Evolutionary conservation across 1,140 invertebrate species (phyloP).

Genomic region (Lethocerus indicus): DNA sequence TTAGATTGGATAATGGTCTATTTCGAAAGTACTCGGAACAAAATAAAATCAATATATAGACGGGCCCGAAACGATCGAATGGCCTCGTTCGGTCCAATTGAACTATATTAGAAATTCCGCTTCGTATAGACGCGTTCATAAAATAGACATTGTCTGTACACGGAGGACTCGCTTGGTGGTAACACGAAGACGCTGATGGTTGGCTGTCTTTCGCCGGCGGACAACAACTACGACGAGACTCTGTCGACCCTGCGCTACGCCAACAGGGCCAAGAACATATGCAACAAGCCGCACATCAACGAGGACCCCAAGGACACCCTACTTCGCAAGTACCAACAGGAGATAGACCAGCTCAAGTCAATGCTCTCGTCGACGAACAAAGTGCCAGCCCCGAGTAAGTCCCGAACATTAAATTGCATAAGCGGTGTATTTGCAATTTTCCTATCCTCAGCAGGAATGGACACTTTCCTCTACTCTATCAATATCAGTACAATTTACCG

Average conservation of each 20-base stretch:
- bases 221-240: constrained; percentile 82
- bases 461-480: no score
- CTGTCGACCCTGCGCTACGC: constrained; percentile 75
- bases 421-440: not conserved
- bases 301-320: constrained; percentile 89
- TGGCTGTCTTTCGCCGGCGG: constrained; percentile 76
- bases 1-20: no score
- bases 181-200: constrained; percentile 92
- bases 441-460: not conserved
- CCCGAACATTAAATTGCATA: no score
- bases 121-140: no score
- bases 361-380: constrained; percentile 33
- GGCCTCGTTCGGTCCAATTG: no score
- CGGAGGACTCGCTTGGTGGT: constrained; percentile 84
- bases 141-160: no score
- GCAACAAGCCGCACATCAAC: constrained; percentile 83
- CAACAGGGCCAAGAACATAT: constrained; percentile 83
- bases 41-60: no score
- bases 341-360: constrained; percentile 56
- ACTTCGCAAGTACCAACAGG: constrained; percentile 72
- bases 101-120: no score
- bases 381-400: constrained; percentile 11
- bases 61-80: no score
- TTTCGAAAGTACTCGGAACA: no score
- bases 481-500: no score